These are phyloP conservation scores for Molorchus minor DNA, from an alignment of 2,888 invertebrate species.

Conservation along the genomic window DNA sequence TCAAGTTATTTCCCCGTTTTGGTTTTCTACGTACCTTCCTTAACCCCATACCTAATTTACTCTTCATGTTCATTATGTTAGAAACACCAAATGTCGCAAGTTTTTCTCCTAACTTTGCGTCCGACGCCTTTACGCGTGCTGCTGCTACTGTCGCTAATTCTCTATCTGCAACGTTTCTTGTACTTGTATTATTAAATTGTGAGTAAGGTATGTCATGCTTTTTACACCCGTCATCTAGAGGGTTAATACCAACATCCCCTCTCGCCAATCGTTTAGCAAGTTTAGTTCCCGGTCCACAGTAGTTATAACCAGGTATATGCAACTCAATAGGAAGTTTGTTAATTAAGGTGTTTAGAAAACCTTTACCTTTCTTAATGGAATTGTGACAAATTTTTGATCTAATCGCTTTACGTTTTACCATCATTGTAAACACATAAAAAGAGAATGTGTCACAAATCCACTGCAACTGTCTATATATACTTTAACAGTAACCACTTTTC, in stretches of 20 bases:
- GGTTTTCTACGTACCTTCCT: conserved; percentile 1
- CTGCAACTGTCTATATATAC: no score
- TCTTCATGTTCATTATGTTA: conserved; percentile 48
- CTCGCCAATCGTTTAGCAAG: conserved; percentile 45
- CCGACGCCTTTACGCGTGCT: conserved; percentile 41
- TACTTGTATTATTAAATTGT: conserved; percentile 32
- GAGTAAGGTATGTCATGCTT: conserved; percentile 54
- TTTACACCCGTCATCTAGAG: conserved; percentile 52
- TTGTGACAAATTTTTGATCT: neutral
- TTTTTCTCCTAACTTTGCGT: conserved; percentile 46
- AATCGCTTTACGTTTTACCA: neutral
- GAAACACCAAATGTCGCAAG: conserved; percentile 41
- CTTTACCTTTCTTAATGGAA: conserved; percentile 24
- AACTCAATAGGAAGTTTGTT: conserved; percentile 45
- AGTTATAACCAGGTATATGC: conserved; percentile 41
- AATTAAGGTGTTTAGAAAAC: conserved; percentile 39
- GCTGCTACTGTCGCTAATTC: conserved; percentile 48
- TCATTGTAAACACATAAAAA: no score
- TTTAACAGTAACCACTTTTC: no score
- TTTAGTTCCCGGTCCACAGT: conserved; percentile 46
- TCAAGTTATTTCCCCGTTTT: conserved; percentile 26
- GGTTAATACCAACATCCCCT: conserved; percentile 54
- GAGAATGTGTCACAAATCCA: no score
- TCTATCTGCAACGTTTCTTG: conserved; percentile 45
- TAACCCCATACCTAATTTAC: conserved; percentile 44